Percentiles rank a stretch among this genome's conserved stretches.
These are phyloP conservation scores for Gracilinanus agilis DNA, from an alignment of 2,113 vertebrate species.

Conservation along the genomic window DNA sequence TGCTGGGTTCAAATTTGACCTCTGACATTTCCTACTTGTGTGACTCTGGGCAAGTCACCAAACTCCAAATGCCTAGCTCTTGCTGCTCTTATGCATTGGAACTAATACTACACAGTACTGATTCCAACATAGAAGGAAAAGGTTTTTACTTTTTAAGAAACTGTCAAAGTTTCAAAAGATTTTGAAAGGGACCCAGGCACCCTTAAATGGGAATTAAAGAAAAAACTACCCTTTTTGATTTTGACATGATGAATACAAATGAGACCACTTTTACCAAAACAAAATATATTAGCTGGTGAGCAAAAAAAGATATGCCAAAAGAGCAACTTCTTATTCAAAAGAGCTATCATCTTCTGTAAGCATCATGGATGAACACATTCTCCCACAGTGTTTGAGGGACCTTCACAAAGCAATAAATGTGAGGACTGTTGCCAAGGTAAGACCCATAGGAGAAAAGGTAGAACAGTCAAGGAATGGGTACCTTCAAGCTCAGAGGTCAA, in stretches of 20 bases:
- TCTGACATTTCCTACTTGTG: no score
- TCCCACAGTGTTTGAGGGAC: background rate
- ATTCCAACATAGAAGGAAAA: no score
- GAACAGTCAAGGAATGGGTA: background rate
- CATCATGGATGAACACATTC: background rate
- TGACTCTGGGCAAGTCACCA: no score
- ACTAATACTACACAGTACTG: no score
- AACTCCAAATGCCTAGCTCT: no score
- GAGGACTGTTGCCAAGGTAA: background rate
- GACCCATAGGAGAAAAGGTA: background rate
- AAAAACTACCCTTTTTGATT: background rate
- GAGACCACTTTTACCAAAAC: background rate
- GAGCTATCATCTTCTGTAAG: background rate
- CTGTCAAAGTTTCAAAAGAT: background rate
- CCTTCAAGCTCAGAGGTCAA: background rate
- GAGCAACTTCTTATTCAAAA: background rate
- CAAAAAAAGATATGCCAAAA: background rate
- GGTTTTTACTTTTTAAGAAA: no score
- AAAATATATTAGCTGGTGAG: background rate
- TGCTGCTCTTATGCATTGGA: no score
- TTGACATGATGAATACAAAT: background rate
- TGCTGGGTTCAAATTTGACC: no score
- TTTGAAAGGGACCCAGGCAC: background rate
- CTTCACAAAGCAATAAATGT: background rate
- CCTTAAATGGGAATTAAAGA: background rate